These are phyloP conservation scores for Samia ricini DNA, from an alignment of 1,140 invertebrate genomes.

Conservation along the genomic window DNA sequence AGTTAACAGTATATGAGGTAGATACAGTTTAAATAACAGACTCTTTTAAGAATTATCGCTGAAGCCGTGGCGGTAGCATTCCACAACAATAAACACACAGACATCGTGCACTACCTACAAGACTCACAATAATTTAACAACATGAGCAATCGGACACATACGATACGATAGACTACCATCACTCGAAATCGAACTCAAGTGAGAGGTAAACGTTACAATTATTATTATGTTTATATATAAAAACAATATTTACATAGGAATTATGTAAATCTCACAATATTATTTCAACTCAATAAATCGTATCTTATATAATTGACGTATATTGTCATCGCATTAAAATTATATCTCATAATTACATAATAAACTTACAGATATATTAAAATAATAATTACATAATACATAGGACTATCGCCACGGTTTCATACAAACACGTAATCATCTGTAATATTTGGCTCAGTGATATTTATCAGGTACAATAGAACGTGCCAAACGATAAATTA, in stretches of 20 bases:
- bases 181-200: slow-evolving; percentile 1
- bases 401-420: slow-evolving; percentile 48
- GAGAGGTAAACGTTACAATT: slow-evolving; percentile 23
- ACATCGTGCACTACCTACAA: slow-evolving; percentile 40
- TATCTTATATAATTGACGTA: slow-evolving; percentile 59
- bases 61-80: slow-evolving; percentile 42
- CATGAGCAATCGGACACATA: slow-evolving; percentile 31
- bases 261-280: slow-evolving; percentile 14
- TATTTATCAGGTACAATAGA: slow-evolving; percentile 59
- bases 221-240: slow-evolving; percentile 9
- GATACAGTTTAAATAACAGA: slow-evolving; percentile 47
- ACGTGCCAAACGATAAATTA: slow-evolving; percentile 45
- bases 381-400: slow-evolving; percentile 17
- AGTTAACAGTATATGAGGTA: slow-evolving; percentile 66
- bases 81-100: slow-evolving; percentile 23
- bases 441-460: slow-evolving; percentile 42
- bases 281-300: slow-evolving; percentile 37
- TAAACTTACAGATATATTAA: slow-evolving; percentile 31
- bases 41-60: slow-evolving; percentile 16
- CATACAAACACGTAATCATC: slow-evolving; percentile 21
- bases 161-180: background rate
- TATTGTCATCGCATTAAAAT: slow-evolving; percentile 57
- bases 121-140: slow-evolving; percentile 48
- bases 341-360: slow-evolving; percentile 30
- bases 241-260: slow-evolving; percentile 35